Evolutionary conservation across 2,113 vertebrate species (phyloP), one percentile per base, ranked within the genome.

Genomic region (Rostratula benghalensis): DNA sequence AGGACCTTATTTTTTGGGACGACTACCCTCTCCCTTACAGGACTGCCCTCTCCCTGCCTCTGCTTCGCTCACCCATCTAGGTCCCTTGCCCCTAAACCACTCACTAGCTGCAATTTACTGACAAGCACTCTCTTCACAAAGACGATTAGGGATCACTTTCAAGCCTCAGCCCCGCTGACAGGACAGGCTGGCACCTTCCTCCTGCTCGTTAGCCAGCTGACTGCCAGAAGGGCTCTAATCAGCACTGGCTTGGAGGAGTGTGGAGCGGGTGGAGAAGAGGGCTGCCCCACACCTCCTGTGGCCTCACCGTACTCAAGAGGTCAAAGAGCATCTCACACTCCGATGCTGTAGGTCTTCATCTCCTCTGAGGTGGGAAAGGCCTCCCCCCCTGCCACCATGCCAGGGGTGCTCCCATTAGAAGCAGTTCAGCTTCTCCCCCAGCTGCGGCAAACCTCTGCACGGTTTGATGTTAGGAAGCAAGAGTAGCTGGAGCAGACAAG

Each of bases 391-490:
- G 3, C 41, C 11, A 21, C 16, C 6, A 3, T 0, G 8, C 70
- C 8, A 33, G 63, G 41, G 35, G 3, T 51, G 43, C 46, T 94
- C 69, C 84, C 51, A 83, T 86, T 77, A 97, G 80, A 51, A 94
- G 25, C 60, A 79, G 59, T 17, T 93, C 81, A 59, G 50, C 41
- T 70, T 81, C 70, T 84, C 16, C 68, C 53, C 53, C 4, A 35
- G 54, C 51, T 75, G 64, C 30, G 65, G 79, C n/a, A 83, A 95
- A 89, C 54, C 51, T 73, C 39, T 2, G 7, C 1, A 14, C 13
- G 13, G 76, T 96, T 95, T 96, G 87, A 97, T 90, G 80, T 73
- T 85, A 37, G 20, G 88, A 93, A 96, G 95, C 60, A 79, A 75
- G 2, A 10, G 35, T 8, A 91, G 76, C 18, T 71, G 43, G 56